phyloP scores from a whole-genome alignment of 1,140 invertebrate species.

The honey bee (Apis mellifera) region DNA sequence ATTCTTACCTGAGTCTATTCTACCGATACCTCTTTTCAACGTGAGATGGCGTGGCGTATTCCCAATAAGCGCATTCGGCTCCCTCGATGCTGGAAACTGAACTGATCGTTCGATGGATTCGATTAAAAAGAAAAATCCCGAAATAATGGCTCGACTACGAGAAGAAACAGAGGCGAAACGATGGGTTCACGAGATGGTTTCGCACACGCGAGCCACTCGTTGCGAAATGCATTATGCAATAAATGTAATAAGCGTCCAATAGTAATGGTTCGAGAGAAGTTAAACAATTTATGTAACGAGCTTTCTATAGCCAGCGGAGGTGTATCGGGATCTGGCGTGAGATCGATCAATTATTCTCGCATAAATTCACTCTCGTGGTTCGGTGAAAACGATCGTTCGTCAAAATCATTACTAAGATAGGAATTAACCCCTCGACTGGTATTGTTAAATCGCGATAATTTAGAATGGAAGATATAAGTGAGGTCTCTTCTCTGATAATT shows the following conservation, averaged over 20 bases:
- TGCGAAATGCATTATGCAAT: constrained; percentile 60
- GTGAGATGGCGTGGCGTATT: constrained; percentile 53
- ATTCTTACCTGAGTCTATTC: constrained; percentile 32
- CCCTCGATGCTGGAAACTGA: too few relatives aligned
- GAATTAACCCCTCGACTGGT: neutral
- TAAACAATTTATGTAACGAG: constrained; percentile 65
- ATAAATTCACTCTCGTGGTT: neutral
- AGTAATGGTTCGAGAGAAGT: constrained; percentile 48
- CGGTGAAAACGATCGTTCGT: neutral
- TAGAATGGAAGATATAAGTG: neutral
- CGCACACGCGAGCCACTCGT: constrained; percentile 23
- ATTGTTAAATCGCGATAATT: neutral
- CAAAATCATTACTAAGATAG: neutral
- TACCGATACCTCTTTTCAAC: neutral
- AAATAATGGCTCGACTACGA: constrained; percentile 3
- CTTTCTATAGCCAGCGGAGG: constrained; percentile 54
- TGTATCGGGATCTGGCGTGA: constrained; percentile 33
- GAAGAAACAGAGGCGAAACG: neutral
- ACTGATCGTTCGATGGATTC: neutral
- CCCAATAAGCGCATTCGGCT: neutral
- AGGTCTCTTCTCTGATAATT: too few relatives aligned
- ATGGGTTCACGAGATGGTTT: neutral
- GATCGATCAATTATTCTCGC: constrained; percentile 12
- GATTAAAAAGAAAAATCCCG: neutral
- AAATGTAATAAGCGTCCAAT: constrained; percentile 43